A percentile compares a stretch with the other conserved stretches of the same genome.
Evolutionary conservation across 2,888 invertebrate genomes (phyloP).

Genomic region (Meteorus cinctellus): DNA sequence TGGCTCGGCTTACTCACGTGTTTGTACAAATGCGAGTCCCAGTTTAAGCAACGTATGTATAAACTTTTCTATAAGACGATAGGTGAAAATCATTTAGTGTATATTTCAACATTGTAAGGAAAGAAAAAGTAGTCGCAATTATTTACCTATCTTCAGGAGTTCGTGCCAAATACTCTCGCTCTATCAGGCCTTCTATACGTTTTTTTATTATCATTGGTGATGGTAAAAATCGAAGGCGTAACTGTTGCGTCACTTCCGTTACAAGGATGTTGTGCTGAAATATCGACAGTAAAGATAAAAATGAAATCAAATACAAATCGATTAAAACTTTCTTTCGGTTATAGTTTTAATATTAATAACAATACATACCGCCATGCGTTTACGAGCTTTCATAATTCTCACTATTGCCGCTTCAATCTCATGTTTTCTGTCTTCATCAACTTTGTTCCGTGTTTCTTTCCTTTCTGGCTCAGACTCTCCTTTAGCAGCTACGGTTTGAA

Average conservation of each 20-base stretch:
- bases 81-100: background rate
- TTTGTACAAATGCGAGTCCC: conserved; percentile 70
- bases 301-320: conserved; percentile 41
- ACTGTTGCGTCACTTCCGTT: conserved; percentile 97
- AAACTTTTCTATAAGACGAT: conserved; percentile 83
- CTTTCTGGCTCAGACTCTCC: conserved; percentile 99
- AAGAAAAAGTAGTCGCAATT: conserved; percentile 14
- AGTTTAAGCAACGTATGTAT: conserved; percentile 93
- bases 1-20: conserved; percentile 58
- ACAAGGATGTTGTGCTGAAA: conserved; percentile 92
- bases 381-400: conserved; percentile 98
- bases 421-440: conserved; percentile 98
- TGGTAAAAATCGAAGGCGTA: conserved; percentile 97
- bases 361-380: conserved; percentile 87
- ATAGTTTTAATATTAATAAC: conserved; percentile 18
- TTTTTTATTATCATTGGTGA: conserved; percentile 99
- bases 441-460: conserved; percentile 97
- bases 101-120: background rate
- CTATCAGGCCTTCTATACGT: conserved; percentile 99
- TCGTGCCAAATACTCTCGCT: conserved; percentile 98
- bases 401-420: conserved; percentile 99
- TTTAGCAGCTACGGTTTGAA: conserved; percentile 94
- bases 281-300: conserved; percentile 41
- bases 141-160: conserved; percentile 91
- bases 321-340: background rate